Evolutionary conservation across 2,113 vertebrate species (phyloP).

Genomic region (Sinocyclocheilus anophthalmus): DNA sequence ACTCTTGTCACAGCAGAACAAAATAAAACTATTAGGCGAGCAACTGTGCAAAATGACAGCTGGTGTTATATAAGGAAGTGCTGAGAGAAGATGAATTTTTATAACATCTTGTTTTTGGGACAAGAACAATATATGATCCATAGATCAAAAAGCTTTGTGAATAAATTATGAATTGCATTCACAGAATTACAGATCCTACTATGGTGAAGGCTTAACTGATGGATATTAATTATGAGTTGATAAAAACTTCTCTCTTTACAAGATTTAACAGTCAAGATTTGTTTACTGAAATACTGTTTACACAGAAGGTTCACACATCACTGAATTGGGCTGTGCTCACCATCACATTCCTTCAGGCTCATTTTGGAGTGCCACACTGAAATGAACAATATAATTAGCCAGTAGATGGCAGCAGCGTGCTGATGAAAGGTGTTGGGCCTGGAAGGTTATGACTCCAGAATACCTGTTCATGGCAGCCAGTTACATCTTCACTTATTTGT

Average conservation of each 20-base stretch:
- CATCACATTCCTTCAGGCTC: not conserved
- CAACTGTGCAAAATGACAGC: not conserved
- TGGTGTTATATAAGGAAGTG: not conserved
- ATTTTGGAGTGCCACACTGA: not conserved
- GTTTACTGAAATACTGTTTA: not conserved
- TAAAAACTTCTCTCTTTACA: not conserved
- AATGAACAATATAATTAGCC: not conserved
- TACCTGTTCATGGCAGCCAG: not conserved
- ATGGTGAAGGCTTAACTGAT: not conserved
- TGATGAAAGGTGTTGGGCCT: not conserved
- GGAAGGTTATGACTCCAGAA: not conserved
- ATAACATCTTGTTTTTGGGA: not conserved
- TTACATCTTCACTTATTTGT: not conserved
- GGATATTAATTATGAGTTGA: too few relatives aligned
- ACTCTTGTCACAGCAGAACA: conserved; percentile 21
- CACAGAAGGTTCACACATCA: not conserved
- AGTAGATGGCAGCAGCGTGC: conserved; percentile 35
- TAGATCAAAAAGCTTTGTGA: not conserved
- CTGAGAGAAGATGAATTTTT: too few relatives aligned
- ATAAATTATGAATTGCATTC: not conserved
- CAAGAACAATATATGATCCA: not conserved
- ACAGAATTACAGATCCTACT: not conserved
- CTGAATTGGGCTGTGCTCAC: not conserved
- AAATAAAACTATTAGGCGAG: not conserved
- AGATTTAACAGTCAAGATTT: not conserved